Conservation (phyloP, 2,113 vertebrate species). For the Corapipo altera region DNA sequence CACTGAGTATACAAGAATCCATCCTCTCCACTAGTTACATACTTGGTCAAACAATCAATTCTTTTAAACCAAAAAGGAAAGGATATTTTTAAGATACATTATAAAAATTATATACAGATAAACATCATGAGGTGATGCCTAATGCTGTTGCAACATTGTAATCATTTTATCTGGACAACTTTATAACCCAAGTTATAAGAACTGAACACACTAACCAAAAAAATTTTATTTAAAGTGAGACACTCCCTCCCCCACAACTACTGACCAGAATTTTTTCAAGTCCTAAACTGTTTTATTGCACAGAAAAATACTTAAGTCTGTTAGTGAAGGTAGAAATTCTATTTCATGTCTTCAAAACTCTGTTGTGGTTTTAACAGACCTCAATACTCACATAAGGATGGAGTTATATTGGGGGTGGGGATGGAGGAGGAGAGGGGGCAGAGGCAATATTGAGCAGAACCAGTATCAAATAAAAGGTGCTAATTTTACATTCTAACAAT, state of each 20-base stretch:
- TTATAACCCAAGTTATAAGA: background rate
- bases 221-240: background rate
- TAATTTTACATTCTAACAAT: conserved; percentile 55
- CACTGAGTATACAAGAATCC: background rate
- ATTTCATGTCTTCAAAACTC: background rate
- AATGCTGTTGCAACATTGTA: background rate
- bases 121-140: background rate
- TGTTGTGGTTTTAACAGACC: background rate
- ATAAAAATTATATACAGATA: background rate
- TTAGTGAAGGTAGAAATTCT: background rate
- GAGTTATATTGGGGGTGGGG: conserved; percentile 19
- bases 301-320: background rate
- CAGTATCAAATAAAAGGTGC: conserved; percentile 59
- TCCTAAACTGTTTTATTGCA: background rate
- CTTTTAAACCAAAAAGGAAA: background rate
- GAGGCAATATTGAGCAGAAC: conserved; percentile 40
- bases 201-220: background rate
- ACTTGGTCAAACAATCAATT: background rate
- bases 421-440: conserved; percentile 35
- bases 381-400: conserved; percentile 18
- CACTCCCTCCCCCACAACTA: background rate
- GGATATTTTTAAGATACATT: background rate
- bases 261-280: background rate
- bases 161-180: background rate
- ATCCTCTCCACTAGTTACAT: background rate